These are phyloP conservation scores for Stomorhina lunata DNA, from an alignment of 2,888 invertebrate species.

Conservation along the genomic window DNA sequence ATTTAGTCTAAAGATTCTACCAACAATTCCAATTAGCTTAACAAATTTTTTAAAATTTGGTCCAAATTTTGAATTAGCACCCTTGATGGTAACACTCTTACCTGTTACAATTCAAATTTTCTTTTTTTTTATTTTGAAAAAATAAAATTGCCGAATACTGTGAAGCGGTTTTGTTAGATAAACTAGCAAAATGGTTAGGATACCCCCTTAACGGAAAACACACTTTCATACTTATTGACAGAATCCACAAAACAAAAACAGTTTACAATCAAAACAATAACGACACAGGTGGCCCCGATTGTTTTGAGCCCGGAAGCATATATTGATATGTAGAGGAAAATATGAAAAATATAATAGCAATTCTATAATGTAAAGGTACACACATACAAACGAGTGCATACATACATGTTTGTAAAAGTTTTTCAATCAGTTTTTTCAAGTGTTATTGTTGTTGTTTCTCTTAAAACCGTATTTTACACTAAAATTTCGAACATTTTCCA, in stretches of 20 bases:
- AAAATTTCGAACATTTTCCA: too few relatives aligned
- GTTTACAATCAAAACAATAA: slow-evolving; percentile 17
- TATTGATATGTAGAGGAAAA: not conserved
- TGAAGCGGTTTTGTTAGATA: not conserved
- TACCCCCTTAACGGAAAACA: not conserved
- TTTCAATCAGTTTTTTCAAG: not conserved
- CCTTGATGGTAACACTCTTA: not conserved
- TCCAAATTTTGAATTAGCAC: too few relatives aligned
- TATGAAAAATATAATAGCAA: not conserved
- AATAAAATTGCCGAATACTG: slow-evolving; percentile 11
- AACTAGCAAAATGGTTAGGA: not conserved
- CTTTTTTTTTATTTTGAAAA: not conserved
- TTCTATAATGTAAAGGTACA: not conserved
- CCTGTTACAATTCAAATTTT: not conserved
- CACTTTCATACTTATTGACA: not conserved
- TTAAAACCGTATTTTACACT: too few relatives aligned
- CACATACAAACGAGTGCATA: not conserved
- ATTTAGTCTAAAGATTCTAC: too few relatives aligned
- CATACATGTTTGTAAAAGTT: not conserved
- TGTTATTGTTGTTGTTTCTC: too few relatives aligned
- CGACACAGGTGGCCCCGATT: slow-evolving; percentile 46
- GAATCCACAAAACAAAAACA: not conserved
- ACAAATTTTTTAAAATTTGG: too few relatives aligned
- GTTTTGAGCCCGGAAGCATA: slow-evolving; percentile 39
- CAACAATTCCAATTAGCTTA: too few relatives aligned